Conservation (phyloP, 2,797 vertebrate genomes). For the Diglossa cyanea region DNA sequence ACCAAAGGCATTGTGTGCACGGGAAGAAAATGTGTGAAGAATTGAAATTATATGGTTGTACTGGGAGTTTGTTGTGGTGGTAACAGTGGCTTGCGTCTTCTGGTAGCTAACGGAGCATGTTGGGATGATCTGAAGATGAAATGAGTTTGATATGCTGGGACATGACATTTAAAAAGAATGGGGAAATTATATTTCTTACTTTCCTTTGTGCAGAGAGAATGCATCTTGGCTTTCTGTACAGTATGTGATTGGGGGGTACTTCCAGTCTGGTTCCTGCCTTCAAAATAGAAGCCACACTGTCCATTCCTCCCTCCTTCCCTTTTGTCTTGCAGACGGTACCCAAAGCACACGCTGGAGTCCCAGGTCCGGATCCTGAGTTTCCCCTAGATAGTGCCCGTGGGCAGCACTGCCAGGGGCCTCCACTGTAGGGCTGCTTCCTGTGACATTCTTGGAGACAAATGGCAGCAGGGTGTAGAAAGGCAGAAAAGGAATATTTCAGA, state of each 20-base stretch:
- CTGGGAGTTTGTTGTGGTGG: conserved; percentile 36
- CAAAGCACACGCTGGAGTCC: background rate
- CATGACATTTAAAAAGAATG: conserved; percentile 25
- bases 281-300: background rate
- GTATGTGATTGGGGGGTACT: background rate
- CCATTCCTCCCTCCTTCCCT: background rate
- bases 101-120: conserved; percentile 1
- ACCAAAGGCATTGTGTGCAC: conserved; percentile 3
- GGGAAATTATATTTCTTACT: conserved; percentile 40
- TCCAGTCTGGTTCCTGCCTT: background rate
- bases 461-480: background rate
- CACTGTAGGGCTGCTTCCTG: background rate
- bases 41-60: conserved; percentile 62
- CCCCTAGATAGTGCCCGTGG: fast-evolving
- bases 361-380: fast-evolving
- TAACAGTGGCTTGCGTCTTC: background rate
- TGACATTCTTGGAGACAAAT: fast-evolving
- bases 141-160: conserved; percentile 36
- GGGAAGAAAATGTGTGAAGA: conserved; percentile 60
- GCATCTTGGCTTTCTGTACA: background rate
- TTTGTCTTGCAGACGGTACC: background rate
- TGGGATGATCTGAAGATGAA: conserved; percentile 29
- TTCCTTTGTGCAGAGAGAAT: conserved; percentile 6
- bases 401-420: background rate
- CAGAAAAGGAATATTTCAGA: background rate